Evolutionary conservation across 2,113 vertebrate genomes (phyloP).

Genomic region (Alces alces): DNA sequence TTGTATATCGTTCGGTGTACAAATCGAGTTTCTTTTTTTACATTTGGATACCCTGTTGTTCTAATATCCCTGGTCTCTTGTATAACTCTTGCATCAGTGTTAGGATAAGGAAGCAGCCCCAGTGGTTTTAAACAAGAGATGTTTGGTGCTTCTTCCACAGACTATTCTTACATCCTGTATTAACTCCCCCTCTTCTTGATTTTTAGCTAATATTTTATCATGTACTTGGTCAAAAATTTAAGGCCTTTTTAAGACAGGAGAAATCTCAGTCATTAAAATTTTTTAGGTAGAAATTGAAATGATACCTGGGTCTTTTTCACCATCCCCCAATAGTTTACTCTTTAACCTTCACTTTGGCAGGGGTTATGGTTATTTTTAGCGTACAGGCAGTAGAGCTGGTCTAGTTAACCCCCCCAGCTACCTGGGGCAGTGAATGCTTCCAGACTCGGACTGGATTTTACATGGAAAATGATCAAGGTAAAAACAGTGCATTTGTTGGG

Average conservation of each 20-base stretch:
- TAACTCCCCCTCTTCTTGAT: neutral
- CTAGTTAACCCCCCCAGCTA: conserved; percentile 41
- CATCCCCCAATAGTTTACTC: conserved; percentile 4
- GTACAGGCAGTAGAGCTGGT: conserved; percentile 21
- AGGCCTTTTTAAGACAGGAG: neutral
- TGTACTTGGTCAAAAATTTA: conserved; percentile 6
- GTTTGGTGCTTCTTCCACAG: neutral
- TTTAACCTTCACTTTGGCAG: conserved; percentile 56
- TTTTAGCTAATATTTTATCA: conserved; percentile 36
- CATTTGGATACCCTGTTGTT: neutral
- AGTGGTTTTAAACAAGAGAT: neutral
- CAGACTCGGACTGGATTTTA: neutral
- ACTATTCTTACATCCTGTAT: neutral
- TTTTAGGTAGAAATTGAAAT: conserved; percentile 47
- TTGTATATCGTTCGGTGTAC: neutral
- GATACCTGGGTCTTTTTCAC: neutral
- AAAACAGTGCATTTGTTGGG: conserved; percentile 36
- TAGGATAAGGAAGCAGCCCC: neutral
- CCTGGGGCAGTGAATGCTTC: conserved; percentile 41
- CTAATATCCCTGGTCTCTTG: neutral
- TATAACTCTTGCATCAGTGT: neutral
- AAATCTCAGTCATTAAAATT: neutral
- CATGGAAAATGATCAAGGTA: conserved; percentile 18
- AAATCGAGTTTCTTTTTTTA: neutral
- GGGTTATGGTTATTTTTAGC: conserved; percentile 61